Conservation (phyloP, 2,888 invertebrate species). For the Orthosia cruda region DNA sequence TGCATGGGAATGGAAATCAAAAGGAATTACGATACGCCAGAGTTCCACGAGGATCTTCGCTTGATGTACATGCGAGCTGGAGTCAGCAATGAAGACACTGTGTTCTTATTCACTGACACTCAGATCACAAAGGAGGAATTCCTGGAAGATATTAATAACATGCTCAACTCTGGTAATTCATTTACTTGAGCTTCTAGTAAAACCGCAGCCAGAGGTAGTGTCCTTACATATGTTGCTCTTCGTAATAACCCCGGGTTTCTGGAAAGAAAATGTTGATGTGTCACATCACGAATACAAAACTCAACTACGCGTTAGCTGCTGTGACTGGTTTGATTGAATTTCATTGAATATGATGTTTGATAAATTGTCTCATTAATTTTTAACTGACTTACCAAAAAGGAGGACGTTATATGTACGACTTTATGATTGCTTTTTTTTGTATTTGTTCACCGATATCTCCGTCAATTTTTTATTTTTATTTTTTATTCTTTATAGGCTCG, state of each 20-base stretch:
- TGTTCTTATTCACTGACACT: constrained; percentile 97
- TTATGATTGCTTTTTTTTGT: too few relatives aligned
- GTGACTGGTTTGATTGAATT: too few relatives aligned
- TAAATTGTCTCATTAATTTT: too few relatives aligned
- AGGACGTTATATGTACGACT: too few relatives aligned
- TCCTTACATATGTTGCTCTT: not conserved
- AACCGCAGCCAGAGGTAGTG: not conserved
- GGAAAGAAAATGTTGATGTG: not conserved
- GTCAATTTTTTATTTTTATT: too few relatives aligned
- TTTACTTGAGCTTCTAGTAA: not conserved
- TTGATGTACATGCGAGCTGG: constrained; percentile 96
- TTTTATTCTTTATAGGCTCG: too few relatives aligned
- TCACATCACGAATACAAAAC: too few relatives aligned
- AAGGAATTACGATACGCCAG: constrained; percentile 95
- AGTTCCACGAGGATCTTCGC: constrained; percentile 97
- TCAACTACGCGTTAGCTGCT: too few relatives aligned
- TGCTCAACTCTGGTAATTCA: constrained; percentile 95
- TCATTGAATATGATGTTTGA: too few relatives aligned
- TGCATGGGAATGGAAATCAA: constrained; percentile 97
- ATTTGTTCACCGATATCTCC: too few relatives aligned
- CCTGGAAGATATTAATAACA: constrained; percentile 97
- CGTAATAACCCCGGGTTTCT: not conserved
- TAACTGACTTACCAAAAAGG: too few relatives aligned
- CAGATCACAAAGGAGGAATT: constrained; percentile 98
- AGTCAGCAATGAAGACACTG: constrained; percentile 94